Evolutionary conservation across 2,797 vertebrate genomes (phyloP), one percentile per base, ranked within the genome.

Genomic region (Spinus pinus): DNA sequence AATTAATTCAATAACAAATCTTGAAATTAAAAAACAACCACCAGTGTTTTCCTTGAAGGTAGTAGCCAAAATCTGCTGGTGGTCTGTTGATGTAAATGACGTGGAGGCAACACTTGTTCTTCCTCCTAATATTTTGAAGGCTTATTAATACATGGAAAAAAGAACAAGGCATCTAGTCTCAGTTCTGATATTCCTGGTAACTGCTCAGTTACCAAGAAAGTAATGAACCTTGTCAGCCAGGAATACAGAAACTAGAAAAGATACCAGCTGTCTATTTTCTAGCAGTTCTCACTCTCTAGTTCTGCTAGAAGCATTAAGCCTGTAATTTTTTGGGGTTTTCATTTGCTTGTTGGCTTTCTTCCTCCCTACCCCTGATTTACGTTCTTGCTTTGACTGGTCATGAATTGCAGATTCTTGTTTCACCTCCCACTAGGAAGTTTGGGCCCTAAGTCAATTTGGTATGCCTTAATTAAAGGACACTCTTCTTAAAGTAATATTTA

Each of bases 361-460:
- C 19, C 4, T 23, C 42, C 25, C 22, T 15, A 5, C 3, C 22
- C 41, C 31, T 35, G 6, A 24, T 41, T 61, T 19, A 3, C 2
- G 2, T 41, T 89, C 21, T 82, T 58, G 13, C 62, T 70, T 82
- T 77, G 51, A 17, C 24, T 35, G n/a, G 8, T 42, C 16, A 4
- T 42, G 27, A 88, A 23, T 49, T 73, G 11, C 49, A 66, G 41
- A 35, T 37, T 81, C 8, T 62, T 51, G 17, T 70, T 92, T 84
- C 14, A 64, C 21, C 6, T 20, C 4, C 3, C 23, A 9, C 4
- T 46, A 19, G 24, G 21, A 83, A 65, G 15, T 30, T 58, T 44
- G 58, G 12, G 19, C 33, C 60, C 14, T 31, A 4, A 56, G 37
- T 30, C n/a, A 53, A 0, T 33, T 86, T 1, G 13, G 3, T 47